Percentiles rank a stretch among this genome's conserved stretches.
Evolutionary conservation across 2,113 vertebrate genomes (phyloP).

Genomic region (Amblyopsis rosae): DNA sequence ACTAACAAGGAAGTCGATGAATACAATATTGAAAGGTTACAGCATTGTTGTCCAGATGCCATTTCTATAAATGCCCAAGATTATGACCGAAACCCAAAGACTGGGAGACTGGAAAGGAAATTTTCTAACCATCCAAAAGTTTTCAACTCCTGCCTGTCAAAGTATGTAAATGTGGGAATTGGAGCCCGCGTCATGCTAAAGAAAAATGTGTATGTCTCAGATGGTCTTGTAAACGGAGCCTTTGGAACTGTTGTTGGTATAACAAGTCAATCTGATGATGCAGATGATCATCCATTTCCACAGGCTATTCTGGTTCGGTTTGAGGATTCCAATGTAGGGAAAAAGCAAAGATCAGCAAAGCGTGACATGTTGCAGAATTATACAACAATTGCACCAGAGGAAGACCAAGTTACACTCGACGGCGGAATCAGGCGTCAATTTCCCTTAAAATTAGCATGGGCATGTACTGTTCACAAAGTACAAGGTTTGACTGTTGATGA

Average conservation of each 20-base stretch:
- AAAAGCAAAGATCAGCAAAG: conserved; percentile 6
- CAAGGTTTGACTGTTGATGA: conserved; percentile 26
- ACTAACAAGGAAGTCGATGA: neutral
- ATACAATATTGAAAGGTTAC: conserved; percentile 8
- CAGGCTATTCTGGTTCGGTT: conserved; percentile 5
- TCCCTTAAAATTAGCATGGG: conserved; percentile 6
- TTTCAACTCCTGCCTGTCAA: neutral
- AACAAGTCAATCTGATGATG: neutral
- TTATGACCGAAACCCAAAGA: conserved; percentile 1
- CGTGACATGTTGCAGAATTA: neutral
- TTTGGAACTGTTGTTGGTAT: conserved; percentile 18
- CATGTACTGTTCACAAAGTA: conserved; percentile 22
- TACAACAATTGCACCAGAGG: conserved; percentile 12
- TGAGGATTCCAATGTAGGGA: conserved; percentile 17
- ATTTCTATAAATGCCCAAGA: conserved; percentile 7
- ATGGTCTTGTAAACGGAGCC: conserved; percentile 21
- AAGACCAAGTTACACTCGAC: neutral
- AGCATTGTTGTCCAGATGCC: neutral
- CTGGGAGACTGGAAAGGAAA: conserved; percentile 1
- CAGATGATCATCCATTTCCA: conserved; percentile 4
- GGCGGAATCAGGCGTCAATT: neutral
- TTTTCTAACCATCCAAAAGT: neutral
- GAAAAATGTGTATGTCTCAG: conserved; percentile 20
- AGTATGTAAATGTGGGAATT: neutral
- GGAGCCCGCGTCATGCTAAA: conserved; percentile 6